These are phyloP conservation scores for Chaunax sp. DNA, from an alignment of 2,797 vertebrate genomes.

Conservation along the genomic window DNA sequence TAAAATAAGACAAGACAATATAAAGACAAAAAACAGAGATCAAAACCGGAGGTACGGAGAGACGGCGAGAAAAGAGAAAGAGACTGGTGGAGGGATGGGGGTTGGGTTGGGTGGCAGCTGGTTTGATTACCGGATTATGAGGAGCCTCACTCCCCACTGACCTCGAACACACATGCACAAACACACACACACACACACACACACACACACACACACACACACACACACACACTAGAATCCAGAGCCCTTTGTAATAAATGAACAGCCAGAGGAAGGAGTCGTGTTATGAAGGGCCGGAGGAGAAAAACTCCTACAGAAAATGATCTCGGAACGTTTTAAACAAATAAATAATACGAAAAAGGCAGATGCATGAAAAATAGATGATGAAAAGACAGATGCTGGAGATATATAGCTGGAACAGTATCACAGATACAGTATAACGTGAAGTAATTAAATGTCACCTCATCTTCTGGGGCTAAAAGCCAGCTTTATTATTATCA, in stretches of 20 bases:
- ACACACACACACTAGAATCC: constrained; percentile 45
- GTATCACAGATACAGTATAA: background rate
- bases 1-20: background rate
- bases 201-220: constrained; percentile 47
- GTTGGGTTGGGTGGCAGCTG: constrained; percentile 82
- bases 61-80: constrained; percentile 22
- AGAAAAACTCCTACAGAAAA: constrained; percentile 38
- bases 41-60: constrained; percentile 1
- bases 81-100: constrained; percentile 54
- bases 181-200: constrained; percentile 51
- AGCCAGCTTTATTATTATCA: constrained; percentile 45
- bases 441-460: constrained; percentile 27
- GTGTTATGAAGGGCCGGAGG: constrained; percentile 20
- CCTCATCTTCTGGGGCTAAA: constrained; percentile 37
- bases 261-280: constrained; percentile 50
- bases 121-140: constrained; percentile 86
- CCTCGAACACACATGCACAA: constrained; percentile 65
- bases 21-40: background rate
- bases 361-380: background rate
- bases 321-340: constrained; percentile 1
- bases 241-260: constrained; percentile 54
- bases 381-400: background rate
- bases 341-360: background rate
- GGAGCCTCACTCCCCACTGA: constrained; percentile 79
- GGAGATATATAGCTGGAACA: background rate